These are phyloP conservation scores for Monopis laevigella DNA, from an alignment of 2,888 invertebrate genomes.

Conservation along the genomic window DNA sequence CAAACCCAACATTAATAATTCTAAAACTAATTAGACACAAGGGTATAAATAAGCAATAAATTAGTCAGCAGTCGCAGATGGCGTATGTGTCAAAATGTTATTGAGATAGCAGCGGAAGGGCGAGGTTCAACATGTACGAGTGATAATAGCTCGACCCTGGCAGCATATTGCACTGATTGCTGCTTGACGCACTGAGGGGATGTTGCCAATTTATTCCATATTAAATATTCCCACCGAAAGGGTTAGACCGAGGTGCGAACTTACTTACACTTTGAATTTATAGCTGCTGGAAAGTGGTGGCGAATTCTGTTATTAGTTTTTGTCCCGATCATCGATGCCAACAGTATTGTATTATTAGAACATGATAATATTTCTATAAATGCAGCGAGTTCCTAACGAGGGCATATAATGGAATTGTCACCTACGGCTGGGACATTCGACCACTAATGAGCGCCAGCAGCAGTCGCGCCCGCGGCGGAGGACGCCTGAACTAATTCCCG, in stretches of 20 bases:
- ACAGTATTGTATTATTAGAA: too few relatives aligned
- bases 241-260: slow-evolving; percentile 47
- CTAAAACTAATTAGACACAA: slow-evolving; percentile 34
- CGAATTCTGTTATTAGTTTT: too few relatives aligned
- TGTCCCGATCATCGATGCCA: too few relatives aligned
- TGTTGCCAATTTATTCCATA: slow-evolving; percentile 51
- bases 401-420: slow-evolving; percentile 5
- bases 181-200: slow-evolving; percentile 19
- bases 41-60: slow-evolving; percentile 46
- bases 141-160: slow-evolving; percentile 49
- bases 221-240: slow-evolving; percentile 43
- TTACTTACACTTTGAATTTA: slow-evolving; percentile 9
- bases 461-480: slow-evolving; percentile 45
- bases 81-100: slow-evolving; percentile 28
- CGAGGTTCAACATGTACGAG: slow-evolving; percentile 45
- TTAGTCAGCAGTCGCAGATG: slow-evolving; percentile 47
- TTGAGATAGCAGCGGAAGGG: slow-evolving; percentile 14
- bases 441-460: slow-evolving; percentile 39
- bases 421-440: neutral
- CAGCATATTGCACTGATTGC: slow-evolving; percentile 61
- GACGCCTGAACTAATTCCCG: slow-evolving; percentile 51
- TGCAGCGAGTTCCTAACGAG: too few relatives aligned
- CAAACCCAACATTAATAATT: slow-evolving; percentile 9
- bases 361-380: too few relatives aligned
- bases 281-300: too few relatives aligned